Evolutionary conservation across 2,797 vertebrate genomes (phyloP).

Genomic region (Rhabdomys pumilio): DNA sequence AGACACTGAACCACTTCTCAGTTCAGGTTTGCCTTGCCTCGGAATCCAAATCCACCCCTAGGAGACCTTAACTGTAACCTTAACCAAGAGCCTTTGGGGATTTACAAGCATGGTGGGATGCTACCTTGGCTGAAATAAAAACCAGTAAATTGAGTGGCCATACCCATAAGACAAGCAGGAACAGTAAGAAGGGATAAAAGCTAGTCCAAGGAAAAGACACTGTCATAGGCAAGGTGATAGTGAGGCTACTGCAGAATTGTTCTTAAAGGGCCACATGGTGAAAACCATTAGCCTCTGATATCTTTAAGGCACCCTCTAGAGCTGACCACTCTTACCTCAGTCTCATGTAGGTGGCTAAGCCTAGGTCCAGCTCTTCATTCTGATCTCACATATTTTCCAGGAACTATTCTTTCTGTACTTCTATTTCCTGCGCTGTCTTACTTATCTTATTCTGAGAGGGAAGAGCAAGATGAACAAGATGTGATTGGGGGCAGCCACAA

Average conservation of each 20-base stretch:
- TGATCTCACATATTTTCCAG: neutral
- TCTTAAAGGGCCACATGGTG: neutral
- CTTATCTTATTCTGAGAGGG: neutral
- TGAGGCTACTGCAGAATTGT: neutral
- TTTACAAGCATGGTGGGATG: neutral
- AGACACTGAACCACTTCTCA: neutral
- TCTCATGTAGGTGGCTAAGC: neutral
- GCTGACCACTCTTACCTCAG: neutral
- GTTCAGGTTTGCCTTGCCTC: neutral
- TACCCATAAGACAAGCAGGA: neutral
- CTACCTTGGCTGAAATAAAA: constrained; percentile 35
- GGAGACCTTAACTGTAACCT: neutral
- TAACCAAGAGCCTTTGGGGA: neutral
- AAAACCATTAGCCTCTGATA: neutral
- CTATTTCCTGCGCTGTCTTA: neutral
- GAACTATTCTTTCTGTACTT: neutral
- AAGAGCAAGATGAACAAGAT: neutral
- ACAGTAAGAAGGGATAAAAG: neutral
- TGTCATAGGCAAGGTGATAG: neutral
- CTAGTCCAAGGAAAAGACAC: neutral
- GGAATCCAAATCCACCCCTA: neutral
- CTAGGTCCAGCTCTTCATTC: neutral
- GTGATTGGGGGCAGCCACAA: neutral
- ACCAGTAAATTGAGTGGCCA: constrained; percentile 1
- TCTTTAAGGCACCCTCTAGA: neutral